Percentiles rank a stretch among this genome's conserved stretches.
Conservation (phyloP, 2,888 invertebrate genomes). For the Ophioninae sp. region DNA sequence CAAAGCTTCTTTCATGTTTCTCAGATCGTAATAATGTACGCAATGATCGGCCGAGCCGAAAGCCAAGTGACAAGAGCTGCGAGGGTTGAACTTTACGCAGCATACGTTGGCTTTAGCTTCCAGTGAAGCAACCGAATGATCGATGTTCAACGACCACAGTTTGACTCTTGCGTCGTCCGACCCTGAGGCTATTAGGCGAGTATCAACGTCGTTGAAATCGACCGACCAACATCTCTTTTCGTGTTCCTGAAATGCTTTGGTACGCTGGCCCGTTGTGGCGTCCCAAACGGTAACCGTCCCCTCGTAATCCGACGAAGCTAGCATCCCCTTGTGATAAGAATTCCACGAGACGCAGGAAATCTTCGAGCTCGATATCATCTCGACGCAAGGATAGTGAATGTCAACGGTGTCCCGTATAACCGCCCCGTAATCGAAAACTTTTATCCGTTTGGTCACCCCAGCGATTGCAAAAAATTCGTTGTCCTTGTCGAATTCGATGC, state of each 20-base stretch:
- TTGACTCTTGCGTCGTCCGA: slow-evolving; percentile 97
- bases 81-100: slow-evolving; percentile 95
- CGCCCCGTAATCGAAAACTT: slow-evolving; percentile 94
- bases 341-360: slow-evolving; percentile 98
- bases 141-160: slow-evolving; percentile 94
- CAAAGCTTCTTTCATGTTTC: slow-evolving; percentile 91
- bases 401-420: slow-evolving; percentile 93
- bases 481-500: slow-evolving; percentile 98
- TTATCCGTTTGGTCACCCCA: slow-evolving; percentile 96
- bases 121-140: slow-evolving; percentile 92
- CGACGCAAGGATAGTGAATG: slow-evolving; percentile 95
- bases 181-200: slow-evolving; percentile 93
- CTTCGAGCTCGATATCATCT: slow-evolving; percentile 96
- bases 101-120: slow-evolving; percentile 98
- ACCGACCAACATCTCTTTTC: slow-evolving; percentile 98
- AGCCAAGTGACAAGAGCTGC: slow-evolving; percentile 92
- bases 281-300: slow-evolving; percentile 97
- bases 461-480: slow-evolving; percentile 98
- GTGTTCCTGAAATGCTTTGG: slow-evolving; percentile 92
- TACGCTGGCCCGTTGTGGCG: slow-evolving; percentile 88
- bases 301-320: slow-evolving; percentile 97
- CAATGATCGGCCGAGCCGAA: slow-evolving; percentile 99
- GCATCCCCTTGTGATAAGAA: slow-evolving; percentile 92
- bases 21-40: slow-evolving; percentile 96
- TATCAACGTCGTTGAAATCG: slow-evolving; percentile 96